Evolutionary conservation across 1,140 invertebrate genomes (phyloP).

Genomic region (Brachionus calyciflorus): DNA sequence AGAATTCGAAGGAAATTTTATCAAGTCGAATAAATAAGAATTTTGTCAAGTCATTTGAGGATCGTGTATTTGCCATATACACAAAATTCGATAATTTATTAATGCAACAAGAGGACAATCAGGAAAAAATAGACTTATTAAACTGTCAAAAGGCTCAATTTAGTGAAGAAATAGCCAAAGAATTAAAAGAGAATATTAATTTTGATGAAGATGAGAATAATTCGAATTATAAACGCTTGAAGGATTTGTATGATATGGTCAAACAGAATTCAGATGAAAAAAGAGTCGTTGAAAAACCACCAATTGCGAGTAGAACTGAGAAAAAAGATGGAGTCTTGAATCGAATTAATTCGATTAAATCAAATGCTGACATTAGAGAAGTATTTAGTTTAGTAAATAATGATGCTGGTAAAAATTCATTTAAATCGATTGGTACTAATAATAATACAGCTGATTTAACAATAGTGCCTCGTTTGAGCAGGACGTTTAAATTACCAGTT

Average conservation of each 20-base stretch:
- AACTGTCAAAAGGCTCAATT: slow-evolving; percentile 2
- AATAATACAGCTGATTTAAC: slow-evolving; percentile 6
- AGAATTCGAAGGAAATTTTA: background rate
- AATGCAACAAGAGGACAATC: background rate
- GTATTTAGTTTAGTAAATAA: background rate
- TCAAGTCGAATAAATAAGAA: background rate
- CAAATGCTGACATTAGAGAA: background rate
- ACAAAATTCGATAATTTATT: slow-evolving; percentile 37
- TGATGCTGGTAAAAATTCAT: background rate
- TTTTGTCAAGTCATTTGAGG: slow-evolving; percentile 28
- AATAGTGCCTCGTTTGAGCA: background rate
- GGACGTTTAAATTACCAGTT: slow-evolving; percentile 6
- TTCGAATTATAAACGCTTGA: background rate
- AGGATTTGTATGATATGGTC: slow-evolving; percentile 6
- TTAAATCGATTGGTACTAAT: too few relatives aligned
- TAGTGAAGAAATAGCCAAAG: slow-evolving; percentile 23
- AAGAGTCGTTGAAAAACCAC: background rate
- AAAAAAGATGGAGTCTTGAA: background rate
- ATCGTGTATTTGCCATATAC: background rate
- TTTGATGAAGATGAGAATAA: background rate
- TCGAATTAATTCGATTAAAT: background rate
- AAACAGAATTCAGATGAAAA: slow-evolving; percentile 6
- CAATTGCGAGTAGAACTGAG: background rate
- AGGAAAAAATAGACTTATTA: slow-evolving; percentile 5
- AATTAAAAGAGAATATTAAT: slow-evolving; percentile 20